phyloP scores from a whole-genome alignment of 2,113 vertebrate species.

The Buteo buteo region DNA sequence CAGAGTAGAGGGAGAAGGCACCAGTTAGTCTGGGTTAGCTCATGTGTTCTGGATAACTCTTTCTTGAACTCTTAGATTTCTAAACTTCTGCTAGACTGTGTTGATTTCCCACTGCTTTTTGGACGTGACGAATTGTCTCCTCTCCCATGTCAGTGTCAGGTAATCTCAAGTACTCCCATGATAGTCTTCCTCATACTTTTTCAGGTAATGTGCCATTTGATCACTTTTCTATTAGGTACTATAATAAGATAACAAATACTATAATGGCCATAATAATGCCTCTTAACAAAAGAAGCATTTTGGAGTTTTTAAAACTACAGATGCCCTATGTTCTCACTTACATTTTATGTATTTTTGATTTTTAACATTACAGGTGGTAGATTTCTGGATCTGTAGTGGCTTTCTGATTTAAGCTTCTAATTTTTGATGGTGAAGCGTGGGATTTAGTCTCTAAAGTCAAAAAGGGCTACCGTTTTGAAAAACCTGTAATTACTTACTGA shows the following conservation, averaged over 20 bases:
- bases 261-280: background rate
- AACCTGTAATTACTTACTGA: background rate
- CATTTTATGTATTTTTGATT: background rate
- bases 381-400: background rate
- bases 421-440: background rate
- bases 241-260: background rate
- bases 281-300: background rate
- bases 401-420: background rate
- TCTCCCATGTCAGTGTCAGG: background rate
- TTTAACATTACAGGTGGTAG: background rate
- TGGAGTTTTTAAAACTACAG: background rate
- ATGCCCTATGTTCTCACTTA: background rate
- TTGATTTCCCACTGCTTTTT: slow-evolving; percentile 45
- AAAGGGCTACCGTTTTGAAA: background rate
- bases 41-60: slow-evolving; percentile 67
- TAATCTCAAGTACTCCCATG: background rate
- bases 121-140: slow-evolving; percentile 15
- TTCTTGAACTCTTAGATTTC: slow-evolving; percentile 57
- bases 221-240: background rate
- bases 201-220: background rate
- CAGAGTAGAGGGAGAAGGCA: slow-evolving; percentile 72
- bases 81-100: slow-evolving; percentile 28
- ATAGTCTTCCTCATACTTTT: background rate
- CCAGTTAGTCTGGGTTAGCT: slow-evolving; percentile 79
- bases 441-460: background rate